Evolutionary conservation across 2,113 vertebrate genomes (phyloP).

Genomic region (Ancistrus triradiatus): DNA sequence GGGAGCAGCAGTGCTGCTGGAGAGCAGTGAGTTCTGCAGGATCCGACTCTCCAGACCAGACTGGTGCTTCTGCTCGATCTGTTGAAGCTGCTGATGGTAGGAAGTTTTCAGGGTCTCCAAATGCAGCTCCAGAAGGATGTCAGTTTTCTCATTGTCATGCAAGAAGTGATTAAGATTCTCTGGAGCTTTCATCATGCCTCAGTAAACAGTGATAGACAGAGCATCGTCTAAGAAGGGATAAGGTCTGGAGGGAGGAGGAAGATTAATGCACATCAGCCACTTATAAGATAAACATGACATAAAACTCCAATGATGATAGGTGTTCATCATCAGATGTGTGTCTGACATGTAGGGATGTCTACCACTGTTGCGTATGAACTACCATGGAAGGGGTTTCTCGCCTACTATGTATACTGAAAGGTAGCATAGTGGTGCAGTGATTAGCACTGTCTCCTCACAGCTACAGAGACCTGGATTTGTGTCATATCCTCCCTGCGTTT

Average conservation of each 20-base stretch:
- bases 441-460: too few species aligned
- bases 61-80: constrained; percentile 51
- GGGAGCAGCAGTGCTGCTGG: constrained; percentile 27
- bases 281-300: too few species aligned
- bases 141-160: constrained; percentile 46
- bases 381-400: too few species aligned
- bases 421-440: too few species aligned
- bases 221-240: constrained; percentile 34
- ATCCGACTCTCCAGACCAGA: constrained; percentile 62
- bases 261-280: not conserved
- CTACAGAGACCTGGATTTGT: too few species aligned
- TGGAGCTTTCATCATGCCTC: constrained; percentile 47
- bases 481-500: too few species aligned
- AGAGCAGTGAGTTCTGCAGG: constrained; percentile 49
- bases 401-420: too few species aligned
- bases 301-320: too few species aligned
- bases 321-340: too few species aligned
- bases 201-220: not conserved
- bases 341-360: too few species aligned
- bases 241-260: constrained; percentile 30
- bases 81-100: constrained; percentile 59
- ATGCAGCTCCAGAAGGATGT: constrained; percentile 54
- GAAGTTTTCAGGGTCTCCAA: constrained; percentile 58
- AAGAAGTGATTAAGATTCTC: constrained; percentile 49
- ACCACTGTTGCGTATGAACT: too few species aligned